Percentiles rank a stretch among this genome's conserved stretches.
Evolutionary conservation across 2,797 vertebrate genomes (phyloP).

Genomic region (Cossypha dichroa): DNA sequence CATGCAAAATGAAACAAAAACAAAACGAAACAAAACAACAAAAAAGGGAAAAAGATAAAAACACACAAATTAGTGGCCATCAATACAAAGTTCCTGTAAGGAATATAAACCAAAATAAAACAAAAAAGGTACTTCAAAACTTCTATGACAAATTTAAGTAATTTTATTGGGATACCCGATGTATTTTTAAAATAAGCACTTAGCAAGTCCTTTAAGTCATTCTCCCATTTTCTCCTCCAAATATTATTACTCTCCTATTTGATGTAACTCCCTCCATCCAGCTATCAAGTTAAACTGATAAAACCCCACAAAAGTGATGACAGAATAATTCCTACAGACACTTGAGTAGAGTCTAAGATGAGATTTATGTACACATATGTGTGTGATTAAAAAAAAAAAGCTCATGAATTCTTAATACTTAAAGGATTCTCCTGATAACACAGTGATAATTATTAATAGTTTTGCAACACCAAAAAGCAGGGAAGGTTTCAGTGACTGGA

Average conservation of each 20-base stretch:
- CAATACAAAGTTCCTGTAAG: constrained; percentile 76
- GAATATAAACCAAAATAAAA: constrained; percentile 76
- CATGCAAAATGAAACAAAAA: constrained; percentile 81
- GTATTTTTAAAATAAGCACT: constrained; percentile 7
- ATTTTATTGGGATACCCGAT: constrained; percentile 42
- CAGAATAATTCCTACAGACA: background rate
- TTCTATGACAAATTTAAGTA: constrained; percentile 50
- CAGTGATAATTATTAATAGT: background rate
- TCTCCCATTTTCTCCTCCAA: constrained; percentile 3
- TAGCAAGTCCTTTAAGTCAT: background rate
- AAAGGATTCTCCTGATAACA: background rate
- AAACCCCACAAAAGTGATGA: background rate
- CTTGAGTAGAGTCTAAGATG: background rate
- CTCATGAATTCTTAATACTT: background rate
- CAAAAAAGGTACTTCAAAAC: constrained; percentile 68
- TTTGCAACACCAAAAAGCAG: background rate
- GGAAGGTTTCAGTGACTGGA: background rate
- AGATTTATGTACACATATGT: background rate
- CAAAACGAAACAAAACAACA: constrained; percentile 63
- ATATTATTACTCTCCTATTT: background rate
- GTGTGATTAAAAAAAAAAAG: background rate
- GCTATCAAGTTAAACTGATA: background rate
- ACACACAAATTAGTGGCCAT: constrained; percentile 90
- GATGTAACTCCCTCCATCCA: background rate
- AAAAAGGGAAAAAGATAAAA: constrained; percentile 77